Evolutionary conservation across 2,797 vertebrate species (phyloP).

Genomic region (Oreonectes daqikongensis): DNA sequence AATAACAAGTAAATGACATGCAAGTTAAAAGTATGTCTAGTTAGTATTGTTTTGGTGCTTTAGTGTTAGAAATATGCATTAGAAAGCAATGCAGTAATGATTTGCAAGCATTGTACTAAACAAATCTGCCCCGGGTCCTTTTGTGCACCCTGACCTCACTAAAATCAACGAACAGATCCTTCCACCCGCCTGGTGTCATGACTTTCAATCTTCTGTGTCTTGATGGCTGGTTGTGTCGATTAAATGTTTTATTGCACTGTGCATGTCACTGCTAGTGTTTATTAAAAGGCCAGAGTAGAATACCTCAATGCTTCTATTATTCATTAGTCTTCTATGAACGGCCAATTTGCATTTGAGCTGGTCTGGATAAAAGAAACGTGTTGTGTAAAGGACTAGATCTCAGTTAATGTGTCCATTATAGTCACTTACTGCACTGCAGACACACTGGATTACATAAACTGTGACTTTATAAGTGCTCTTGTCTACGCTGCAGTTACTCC

Average conservation of each 20-base stretch:
- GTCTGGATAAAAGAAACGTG: neutral
- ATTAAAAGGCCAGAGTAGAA: conserved; percentile 27
- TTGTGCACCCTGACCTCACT: neutral
- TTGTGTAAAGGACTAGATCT: conserved; percentile 21
- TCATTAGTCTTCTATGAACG: conserved; percentile 36
- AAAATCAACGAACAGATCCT: neutral
- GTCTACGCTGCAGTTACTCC: neutral
- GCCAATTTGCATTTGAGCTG: conserved; percentile 30
- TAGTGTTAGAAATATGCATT: neutral
- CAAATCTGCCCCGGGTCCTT: neutral
- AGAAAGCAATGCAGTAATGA: neutral
- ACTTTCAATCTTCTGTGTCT: conserved; percentile 30
- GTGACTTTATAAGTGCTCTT: neutral
- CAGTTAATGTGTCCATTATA: neutral
- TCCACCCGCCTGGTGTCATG: neutral
- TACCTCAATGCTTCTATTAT: conserved; percentile 43
- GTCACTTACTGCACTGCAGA: neutral
- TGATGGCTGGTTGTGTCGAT: conserved; percentile 29
- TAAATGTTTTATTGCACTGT: conserved; percentile 36
- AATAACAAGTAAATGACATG: no score
- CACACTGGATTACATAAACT: neutral
- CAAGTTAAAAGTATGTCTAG: no score
- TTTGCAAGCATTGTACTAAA: neutral
- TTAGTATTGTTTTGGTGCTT: no score
- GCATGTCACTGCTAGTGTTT: conserved; percentile 28